Conservation (phyloP, 2,113 vertebrate genomes). For the Labrus mixtus region DNA sequence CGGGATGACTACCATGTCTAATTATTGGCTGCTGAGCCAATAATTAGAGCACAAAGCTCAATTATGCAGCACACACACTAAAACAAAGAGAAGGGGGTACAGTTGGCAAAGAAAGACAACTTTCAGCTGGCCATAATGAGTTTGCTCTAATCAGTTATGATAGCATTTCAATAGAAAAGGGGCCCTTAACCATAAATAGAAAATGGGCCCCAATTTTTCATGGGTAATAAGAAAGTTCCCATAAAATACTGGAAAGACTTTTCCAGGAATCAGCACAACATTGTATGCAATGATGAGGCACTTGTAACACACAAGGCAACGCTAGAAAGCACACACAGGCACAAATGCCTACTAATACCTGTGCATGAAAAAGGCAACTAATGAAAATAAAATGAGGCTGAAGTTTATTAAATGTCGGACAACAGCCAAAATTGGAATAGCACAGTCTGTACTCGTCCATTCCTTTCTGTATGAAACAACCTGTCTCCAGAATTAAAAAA, state of each 20-base stretch:
- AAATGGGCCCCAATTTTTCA: conserved; percentile 14
- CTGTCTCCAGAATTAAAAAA: conserved; percentile 25
- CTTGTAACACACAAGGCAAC: neutral
- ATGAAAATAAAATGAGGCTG: neutral
- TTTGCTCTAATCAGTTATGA: conserved; percentile 11
- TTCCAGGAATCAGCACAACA: neutral
- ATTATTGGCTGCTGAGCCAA: no score
- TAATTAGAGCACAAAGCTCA: conserved; percentile 54
- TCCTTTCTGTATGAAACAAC: conserved; percentile 15
- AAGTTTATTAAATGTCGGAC: conserved; percentile 16
- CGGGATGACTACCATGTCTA: conserved; percentile 55
- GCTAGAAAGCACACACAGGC: neutral
- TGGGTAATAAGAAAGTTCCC: conserved; percentile 33
- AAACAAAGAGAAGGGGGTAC: conserved; percentile 16
- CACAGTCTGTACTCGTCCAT: conserved; percentile 12
- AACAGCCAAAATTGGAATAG: neutral
- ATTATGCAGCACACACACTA: conserved; percentile 39
- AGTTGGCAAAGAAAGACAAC: conserved; percentile 37
- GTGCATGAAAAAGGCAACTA: neutral
- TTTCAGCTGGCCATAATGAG: conserved; percentile 33
- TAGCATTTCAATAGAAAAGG: conserved; percentile 29
- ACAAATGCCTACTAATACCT: conserved; percentile 1
- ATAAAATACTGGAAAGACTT: conserved; percentile 22
- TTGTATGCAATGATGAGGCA: conserved; percentile 35
- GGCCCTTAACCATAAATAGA: conserved; percentile 2